Evolutionary conservation across 2,888 invertebrate species (phyloP).

Genomic region (Temnothorax ravouxi): DNA sequence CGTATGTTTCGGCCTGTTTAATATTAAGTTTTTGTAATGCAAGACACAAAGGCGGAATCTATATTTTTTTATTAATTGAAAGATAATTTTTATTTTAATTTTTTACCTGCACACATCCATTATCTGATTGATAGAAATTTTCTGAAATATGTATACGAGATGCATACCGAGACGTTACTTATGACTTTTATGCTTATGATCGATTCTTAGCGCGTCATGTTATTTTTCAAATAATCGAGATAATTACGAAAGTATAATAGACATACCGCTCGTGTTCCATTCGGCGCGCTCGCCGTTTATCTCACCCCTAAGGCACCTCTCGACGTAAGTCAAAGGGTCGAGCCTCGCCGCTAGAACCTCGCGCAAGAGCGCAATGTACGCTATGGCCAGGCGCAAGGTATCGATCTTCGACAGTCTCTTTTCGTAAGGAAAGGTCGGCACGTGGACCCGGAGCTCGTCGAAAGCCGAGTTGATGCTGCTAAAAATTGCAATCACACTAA

Average conservation of each 20-base stretch:
- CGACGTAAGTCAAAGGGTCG: slow-evolving; percentile 97
- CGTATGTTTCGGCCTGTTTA: no score
- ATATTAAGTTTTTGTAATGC: neutral
- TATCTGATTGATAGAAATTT: neutral
- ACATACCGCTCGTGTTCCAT: slow-evolving; percentile 98
- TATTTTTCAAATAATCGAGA: neutral
- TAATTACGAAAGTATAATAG: neutral
- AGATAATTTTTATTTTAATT: neutral
- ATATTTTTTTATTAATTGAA: neutral
- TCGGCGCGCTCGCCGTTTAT: slow-evolving; percentile 95
- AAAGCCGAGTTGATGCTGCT: slow-evolving; percentile 99
- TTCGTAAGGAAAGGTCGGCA: slow-evolving; percentile 99
- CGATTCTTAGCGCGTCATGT: neutral
- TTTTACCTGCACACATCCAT: neutral
- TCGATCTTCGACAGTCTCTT: slow-evolving; percentile 99
- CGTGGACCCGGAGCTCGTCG: slow-evolving; percentile 98
- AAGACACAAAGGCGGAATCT: neutral
- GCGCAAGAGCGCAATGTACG: slow-evolving; percentile 97
- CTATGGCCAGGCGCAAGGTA: slow-evolving; percentile 98
- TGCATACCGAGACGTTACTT: neutral
- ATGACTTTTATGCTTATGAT: neutral
- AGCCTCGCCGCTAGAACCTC: slow-evolving; percentile 95
- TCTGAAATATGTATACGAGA: neutral
- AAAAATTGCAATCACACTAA: slow-evolving; percentile 87
- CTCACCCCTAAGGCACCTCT: slow-evolving; percentile 96